Evolutionary conservation across 2,113 vertebrate genomes (phyloP).

Genomic region (Ornithorhynchus anatinus): DNA sequence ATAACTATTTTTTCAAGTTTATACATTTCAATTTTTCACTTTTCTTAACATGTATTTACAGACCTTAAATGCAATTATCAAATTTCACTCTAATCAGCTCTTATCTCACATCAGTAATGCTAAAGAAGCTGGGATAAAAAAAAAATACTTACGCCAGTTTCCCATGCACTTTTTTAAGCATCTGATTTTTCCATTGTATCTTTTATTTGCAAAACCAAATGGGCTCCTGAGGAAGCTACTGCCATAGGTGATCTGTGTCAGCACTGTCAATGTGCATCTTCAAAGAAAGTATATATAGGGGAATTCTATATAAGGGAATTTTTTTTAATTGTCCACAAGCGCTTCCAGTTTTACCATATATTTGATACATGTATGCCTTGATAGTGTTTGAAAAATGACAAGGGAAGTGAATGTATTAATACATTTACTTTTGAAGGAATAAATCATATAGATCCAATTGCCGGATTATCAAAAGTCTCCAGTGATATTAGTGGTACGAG

Average conservation of each 20-base stretch:
- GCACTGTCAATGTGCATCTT: background rate
- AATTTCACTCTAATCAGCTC: background rate
- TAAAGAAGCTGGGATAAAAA: background rate
- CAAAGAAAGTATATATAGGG: constrained; percentile 8
- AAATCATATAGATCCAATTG: background rate
- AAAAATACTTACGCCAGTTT: constrained; percentile 5
- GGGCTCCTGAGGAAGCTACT: constrained; percentile 18
- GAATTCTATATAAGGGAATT: constrained; percentile 30
- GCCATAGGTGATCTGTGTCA: constrained; percentile 28
- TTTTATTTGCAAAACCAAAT: constrained; percentile 63
- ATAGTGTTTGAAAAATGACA: background rate
- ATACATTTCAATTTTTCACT: background rate
- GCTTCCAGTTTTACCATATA: background rate
- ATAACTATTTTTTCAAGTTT: background rate
- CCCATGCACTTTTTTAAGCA: constrained; percentile 1
- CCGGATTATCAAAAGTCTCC: background rate
- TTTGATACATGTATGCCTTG: background rate
- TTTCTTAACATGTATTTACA: too few species aligned
- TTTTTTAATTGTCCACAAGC: background rate
- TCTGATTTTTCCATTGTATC: constrained; percentile 28
- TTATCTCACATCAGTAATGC: background rate
- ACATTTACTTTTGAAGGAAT: background rate
- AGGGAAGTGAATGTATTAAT: background rate
- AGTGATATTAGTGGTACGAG: background rate
- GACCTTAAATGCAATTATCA: constrained; percentile 27